Base-by-base conservation (phyloP, 1,140 invertebrate species). In the Vanessa atalanta region DNA sequence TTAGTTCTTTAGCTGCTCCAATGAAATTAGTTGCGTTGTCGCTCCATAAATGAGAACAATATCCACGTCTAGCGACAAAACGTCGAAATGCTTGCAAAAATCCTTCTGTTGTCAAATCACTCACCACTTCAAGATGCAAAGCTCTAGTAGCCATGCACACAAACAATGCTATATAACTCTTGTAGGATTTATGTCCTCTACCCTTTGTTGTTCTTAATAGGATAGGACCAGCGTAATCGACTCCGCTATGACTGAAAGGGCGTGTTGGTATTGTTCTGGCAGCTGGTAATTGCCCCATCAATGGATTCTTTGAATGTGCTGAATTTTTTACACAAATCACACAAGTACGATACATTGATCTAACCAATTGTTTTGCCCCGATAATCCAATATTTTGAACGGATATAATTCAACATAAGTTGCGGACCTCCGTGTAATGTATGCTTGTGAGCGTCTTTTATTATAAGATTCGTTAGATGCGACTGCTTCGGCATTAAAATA, bases 331-430 rank as follows among this genome's bases (percentile, higher is more conserved):
- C 51, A 57, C 76, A 78, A 8, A 15, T 63, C 4, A 72, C 66
- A 26, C 76, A 78, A 43, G 72, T 50, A 7, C 53, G 55, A 20
- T 63, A 31, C 15, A 15, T 53, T 23, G 57, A 53, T 20, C 72
- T 78, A 0, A 72, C 60, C 20, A 71, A 47, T 5, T 16, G 16
- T 63, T 72, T 78, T 5, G 55, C 47, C 1, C 55, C 37, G 43
- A 78, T 57, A n/a, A 78, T 74, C 76, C 76, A 78, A 48, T 74
- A 78, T 16, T 47, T 48, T 11, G n/a, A 14, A 9, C 72, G 50
- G 5, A 78, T 47, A 20, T 72, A 73, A 16, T 16, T 65, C 13
- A 78, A 47, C 43, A 72, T 69, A n/a, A 78, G 23, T 9, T n/a
- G n/a, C 26, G 47, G 16, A 37, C 75, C 71, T 4, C 71, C 67